Base-by-base conservation (phyloP, 2,888 invertebrate species). In the Pelosia muscerda region DNA sequence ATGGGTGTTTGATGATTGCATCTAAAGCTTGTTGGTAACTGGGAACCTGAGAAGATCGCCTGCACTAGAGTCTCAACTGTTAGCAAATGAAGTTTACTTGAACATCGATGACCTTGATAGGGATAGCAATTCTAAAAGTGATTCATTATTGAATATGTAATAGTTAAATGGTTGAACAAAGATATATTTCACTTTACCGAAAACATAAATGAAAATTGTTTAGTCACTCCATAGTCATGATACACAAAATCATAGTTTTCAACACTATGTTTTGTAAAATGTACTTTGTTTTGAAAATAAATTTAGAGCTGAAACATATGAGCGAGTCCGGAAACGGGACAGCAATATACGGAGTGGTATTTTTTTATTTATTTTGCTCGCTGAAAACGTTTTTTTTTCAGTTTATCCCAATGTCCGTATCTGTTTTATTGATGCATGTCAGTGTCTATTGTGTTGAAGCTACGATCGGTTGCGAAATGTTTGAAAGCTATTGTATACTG, bases 241-340 rank as follows among this genome's bases (percentile, higher is more conserved):
- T 5, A 61, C 49, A 49, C 8, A 61, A 61, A 61, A 49, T 49
- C 74, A 10, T 22, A 58, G 72, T 22, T 60, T 64, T 56, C 71
- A 75, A 68, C 82, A 57, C 78, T 81, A 86, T 86, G 84, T 79
- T 84, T 86, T 84, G 82, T 71, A 79, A 83, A 86, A 82, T 80
- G 75, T 75, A 78, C 75, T 76, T 81, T 84, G 82, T 83, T 84
- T 84, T 81, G 63, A 25, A 73, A 77, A 82, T 79, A 76, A 69
- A 67, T 71, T 63, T 73, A 75, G 73, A 61, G 76, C 28, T 73
- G 78, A 58, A 65, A 60, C 74, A 69, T 69, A 61, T 72, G 73
- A 63, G 69, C 68, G 69, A 66, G 60, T 80, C 75, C 74, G 72
- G 69, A 25, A 56, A 59, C 75, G 72, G 73, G 78, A 78, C 69